Conservation (phyloP, 2,797 vertebrate genomes). For the Sebastiscus albofasciatus region DNA sequence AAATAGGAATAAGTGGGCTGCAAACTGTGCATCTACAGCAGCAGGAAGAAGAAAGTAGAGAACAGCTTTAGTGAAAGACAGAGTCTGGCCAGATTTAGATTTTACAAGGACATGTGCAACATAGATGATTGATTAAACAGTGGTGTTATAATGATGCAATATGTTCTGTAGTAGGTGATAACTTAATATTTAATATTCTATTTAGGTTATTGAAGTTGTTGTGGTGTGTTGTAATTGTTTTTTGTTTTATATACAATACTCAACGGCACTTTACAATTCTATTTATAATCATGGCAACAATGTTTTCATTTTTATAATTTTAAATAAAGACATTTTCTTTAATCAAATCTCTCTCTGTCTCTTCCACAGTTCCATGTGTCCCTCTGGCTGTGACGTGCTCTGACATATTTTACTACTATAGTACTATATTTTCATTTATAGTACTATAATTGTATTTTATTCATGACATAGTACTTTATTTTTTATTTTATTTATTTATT, state of each 20-base stretch:
- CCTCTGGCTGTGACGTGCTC: too few species aligned
- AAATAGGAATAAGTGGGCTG: not conserved
- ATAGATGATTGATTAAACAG: not conserved
- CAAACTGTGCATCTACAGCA: not conserved
- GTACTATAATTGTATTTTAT: too few species aligned
- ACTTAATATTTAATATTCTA: not conserved
- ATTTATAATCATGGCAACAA: not conserved
- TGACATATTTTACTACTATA: rapidly evolving
- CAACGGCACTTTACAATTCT: too few species aligned
- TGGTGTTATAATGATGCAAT: rapidly evolving
- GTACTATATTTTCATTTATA: too few species aligned
- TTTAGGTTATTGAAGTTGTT: not conserved
- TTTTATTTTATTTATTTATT: too few species aligned
- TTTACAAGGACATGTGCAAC: not conserved
- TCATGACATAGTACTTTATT: too few species aligned
- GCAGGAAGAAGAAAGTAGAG: not conserved
- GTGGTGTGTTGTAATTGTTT: not conserved
- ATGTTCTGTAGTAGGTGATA: not conserved
- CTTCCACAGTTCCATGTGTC: rapidly evolving
- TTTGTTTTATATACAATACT: too few species aligned
- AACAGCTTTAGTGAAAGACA: not conserved
- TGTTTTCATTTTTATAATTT: not conserved
- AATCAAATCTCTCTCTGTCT: not conserved
- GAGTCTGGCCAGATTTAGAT: too few species aligned
- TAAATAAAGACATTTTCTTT: not conserved